Percentiles rank a stretch among this genome's conserved stretches.
Conservation (phyloP, 2,888 invertebrate species). For the Pseudeuparius sepicola region DNA sequence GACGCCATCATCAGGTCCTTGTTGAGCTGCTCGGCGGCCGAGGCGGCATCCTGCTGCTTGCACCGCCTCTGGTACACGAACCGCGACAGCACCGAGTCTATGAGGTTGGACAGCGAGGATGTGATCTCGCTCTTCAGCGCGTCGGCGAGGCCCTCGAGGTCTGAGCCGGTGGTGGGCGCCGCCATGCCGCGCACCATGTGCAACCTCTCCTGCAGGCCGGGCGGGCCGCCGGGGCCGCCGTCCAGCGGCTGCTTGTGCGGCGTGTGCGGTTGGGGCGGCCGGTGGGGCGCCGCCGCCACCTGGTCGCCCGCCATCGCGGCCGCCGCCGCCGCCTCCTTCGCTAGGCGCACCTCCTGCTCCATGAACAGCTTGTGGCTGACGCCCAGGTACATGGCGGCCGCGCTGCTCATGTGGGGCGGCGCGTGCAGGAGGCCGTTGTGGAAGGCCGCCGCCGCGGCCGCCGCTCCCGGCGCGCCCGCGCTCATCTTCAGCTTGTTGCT, state of each 20-base stretch:
- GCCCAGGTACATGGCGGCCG: conserved; percentile 62
- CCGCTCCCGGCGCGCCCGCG: conserved; percentile 39
- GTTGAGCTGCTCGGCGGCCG: conserved; percentile 74
- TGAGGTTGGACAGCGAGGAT: conserved; percentile 69
- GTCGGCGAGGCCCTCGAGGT: conserved; percentile 83
- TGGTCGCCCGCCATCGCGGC: conserved; percentile 47
- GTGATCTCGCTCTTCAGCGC: conserved; percentile 84
- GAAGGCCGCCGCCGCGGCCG: conserved; percentile 43
- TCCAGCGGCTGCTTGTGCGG: conserved; percentile 23
- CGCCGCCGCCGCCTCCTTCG: conserved; percentile 50
- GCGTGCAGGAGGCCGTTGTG: conserved; percentile 38
- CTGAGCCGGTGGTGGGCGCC: conserved; percentile 62
- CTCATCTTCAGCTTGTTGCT: conserved; percentile 39
- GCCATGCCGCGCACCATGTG: conserved; percentile 60
- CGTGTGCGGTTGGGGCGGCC: conserved; percentile 45
- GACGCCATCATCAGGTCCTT: conserved; percentile 76
- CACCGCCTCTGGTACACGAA: conserved; percentile 74
- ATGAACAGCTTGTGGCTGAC: conserved; percentile 68
- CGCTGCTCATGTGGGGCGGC: conserved; percentile 41
- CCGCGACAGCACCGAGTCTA: conserved; percentile 80
- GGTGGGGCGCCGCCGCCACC: conserved; percentile 45
- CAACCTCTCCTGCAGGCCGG: conserved; percentile 68
- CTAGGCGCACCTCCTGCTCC: conserved; percentile 69
- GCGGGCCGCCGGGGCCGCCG: conserved; percentile 41
- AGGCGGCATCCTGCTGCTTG: conserved; percentile 70